A percentile compares a stretch with the other conserved stretches of the same genome.
Conservation (phyloP, 2,888 invertebrate species). For the Phrixothrix hirtus region DNA sequence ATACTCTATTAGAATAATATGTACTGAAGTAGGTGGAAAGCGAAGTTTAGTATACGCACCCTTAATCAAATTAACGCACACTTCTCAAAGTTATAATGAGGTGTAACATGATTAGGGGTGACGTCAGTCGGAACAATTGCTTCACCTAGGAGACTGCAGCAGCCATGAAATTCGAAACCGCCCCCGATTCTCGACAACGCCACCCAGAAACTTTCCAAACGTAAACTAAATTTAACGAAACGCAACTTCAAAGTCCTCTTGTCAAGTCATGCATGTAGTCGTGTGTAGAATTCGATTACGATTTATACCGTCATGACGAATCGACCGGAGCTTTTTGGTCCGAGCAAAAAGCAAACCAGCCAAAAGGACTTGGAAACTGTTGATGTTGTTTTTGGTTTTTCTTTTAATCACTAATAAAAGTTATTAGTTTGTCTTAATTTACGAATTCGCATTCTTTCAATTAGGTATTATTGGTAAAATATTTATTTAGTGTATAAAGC, state of each 20-base stretch:
- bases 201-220: conserved; percentile 46
- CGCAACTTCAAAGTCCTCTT: conserved; percentile 47
- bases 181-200: conserved; percentile 32
- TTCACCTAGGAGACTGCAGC: conserved; percentile 52
- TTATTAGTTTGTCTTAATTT: conserved; percentile 29
- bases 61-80: conserved; percentile 48
- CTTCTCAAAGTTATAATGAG: conserved; percentile 55
- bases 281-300: conserved; percentile 37
- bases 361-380: too few species aligned
- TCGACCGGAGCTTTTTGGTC: conserved; percentile 10
- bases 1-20: conserved; percentile 32
- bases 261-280: conserved; percentile 38
- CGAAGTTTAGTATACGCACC: conserved; percentile 36
- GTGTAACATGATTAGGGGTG: conserved; percentile 60
- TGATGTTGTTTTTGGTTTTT: too few species aligned
- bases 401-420: not conserved
- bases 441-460: conserved; percentile 25
- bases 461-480: too few species aligned
- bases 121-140: conserved; percentile 61
- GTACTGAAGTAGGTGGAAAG: conserved; percentile 29
- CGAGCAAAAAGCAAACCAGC: conserved; percentile 9
- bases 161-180: conserved; percentile 42
- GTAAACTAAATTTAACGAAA: conserved; percentile 51
- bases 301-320: conserved; percentile 25
- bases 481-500: too few species aligned